A percentile compares a stretch with the other conserved stretches of the same genome.
These are phyloP conservation scores for Labia minor DNA, from an alignment of 2,888 invertebrate species.

Conservation along the genomic window DNA sequence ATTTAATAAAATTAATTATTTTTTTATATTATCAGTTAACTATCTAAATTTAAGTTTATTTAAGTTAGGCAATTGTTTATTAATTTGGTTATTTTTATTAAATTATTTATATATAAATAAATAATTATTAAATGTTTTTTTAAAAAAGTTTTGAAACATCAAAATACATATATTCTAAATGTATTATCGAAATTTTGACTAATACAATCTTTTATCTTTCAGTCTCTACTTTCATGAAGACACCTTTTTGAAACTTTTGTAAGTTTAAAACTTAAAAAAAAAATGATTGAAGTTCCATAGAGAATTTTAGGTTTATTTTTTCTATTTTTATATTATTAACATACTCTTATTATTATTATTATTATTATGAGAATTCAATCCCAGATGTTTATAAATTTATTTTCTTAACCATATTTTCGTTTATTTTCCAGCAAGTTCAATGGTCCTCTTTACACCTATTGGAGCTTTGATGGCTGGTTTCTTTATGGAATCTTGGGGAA, in stretches of 20 bases:
- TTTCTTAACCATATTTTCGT: not conserved
- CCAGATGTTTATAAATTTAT: no score
- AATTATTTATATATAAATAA: no score
- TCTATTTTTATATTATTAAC: not conserved
- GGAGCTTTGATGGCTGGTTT: slow-evolving; percentile 45
- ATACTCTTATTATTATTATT: not conserved
- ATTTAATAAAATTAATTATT: no score
- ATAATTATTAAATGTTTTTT: no score
- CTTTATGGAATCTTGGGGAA: slow-evolving; percentile 45
- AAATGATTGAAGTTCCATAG: not conserved
- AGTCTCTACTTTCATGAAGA: slow-evolving; percentile 3
- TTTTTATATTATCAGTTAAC: no score
- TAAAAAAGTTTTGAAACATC: no score
- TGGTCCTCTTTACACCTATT: slow-evolving; percentile 44
- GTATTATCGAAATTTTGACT: not conserved
- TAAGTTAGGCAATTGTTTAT: no score
- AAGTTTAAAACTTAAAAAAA: not conserved
- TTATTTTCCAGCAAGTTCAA: slow-evolving; percentile 41
- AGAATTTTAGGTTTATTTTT: not conserved
- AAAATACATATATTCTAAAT: no score
- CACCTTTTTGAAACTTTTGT: not conserved
- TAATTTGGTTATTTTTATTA: no score
- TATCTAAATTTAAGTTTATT: no score
- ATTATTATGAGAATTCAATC: not conserved
- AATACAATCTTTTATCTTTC: not conserved